Evolutionary conservation across 2,888 invertebrate genomes (phyloP).

Genomic region (Synergus japonicus): DNA sequence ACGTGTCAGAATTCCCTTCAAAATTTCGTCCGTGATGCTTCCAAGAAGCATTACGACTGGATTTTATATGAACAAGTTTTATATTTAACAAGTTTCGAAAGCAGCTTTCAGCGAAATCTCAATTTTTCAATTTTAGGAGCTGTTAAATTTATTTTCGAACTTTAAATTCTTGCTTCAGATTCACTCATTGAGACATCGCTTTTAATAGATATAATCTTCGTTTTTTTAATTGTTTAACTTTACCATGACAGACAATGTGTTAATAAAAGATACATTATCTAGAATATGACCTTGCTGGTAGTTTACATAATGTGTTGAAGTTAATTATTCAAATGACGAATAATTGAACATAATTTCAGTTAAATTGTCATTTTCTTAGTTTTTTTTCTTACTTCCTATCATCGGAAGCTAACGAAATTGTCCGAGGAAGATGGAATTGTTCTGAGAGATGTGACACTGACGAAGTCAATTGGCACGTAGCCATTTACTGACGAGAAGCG

Average conservation of each 20-base stretch:
- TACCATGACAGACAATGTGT: too few relatives aligned
- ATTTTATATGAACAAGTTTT: too few relatives aligned
- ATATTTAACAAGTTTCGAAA: not conserved
- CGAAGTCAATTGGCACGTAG: constrained; percentile 65
- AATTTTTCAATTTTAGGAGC: too few relatives aligned
- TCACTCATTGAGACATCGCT: too few relatives aligned
- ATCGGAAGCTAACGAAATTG: not conserved
- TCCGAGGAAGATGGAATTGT: constrained; percentile 25
- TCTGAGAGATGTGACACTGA: constrained; percentile 52
- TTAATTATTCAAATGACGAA: not conserved
- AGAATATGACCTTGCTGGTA: not conserved
- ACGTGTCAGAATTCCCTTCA: not conserved
- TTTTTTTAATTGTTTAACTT: too few relatives aligned
- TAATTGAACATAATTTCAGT: not conserved
- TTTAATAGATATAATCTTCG: too few relatives aligned
- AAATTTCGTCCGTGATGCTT: not conserved
- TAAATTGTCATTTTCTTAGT: not conserved
- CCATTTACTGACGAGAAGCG: constrained; percentile 56
- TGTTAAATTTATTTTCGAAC: too few relatives aligned
- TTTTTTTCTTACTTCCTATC: not conserved
- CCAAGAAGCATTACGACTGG: too few relatives aligned
- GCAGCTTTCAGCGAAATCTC: not conserved
- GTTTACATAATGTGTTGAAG: not conserved
- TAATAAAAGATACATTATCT: too few relatives aligned
- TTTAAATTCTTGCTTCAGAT: too few relatives aligned